A percentile compares a stretch with the other conserved stretches of the same genome.
Evolutionary conservation across 2,113 vertebrate species (phyloP).

Genomic region (Pterocles burchelli): DNA sequence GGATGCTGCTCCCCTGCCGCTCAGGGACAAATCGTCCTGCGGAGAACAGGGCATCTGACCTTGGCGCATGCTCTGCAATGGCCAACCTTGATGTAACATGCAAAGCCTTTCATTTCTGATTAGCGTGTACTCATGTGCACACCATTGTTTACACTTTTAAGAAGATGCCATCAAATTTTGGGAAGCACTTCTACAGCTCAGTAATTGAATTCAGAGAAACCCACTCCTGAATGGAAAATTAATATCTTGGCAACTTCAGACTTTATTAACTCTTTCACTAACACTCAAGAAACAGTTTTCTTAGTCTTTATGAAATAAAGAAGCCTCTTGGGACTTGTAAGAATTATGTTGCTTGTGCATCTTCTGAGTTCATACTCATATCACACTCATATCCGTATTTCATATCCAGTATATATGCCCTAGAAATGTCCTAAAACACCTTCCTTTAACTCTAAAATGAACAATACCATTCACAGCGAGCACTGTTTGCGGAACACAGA

Average conservation of each 20-base stretch:
- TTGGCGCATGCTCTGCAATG: accelerated
- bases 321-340: background rate
- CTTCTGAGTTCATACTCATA: background rate
- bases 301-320: background rate
- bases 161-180: background rate
- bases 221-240: constrained; percentile 8
- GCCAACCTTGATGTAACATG: background rate
- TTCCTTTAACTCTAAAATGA: background rate
- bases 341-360: background rate
- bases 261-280: background rate
- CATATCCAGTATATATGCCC: background rate
- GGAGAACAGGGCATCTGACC: background rate
- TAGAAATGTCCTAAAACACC: background rate
- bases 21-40: background rate
- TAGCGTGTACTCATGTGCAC: background rate
- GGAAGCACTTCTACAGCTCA: background rate
- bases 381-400: background rate
- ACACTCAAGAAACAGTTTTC: background rate
- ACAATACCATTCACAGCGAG: background rate
- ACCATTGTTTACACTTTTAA: background rate
- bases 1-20: accelerated
- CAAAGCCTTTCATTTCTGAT: background rate
- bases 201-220: constrained; percentile 37
- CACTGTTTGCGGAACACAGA: background rate
- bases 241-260: constrained; percentile 3